Percentiles rank a stretch among this genome's conserved stretches.
These are phyloP conservation scores for Meghimatium bilineatum DNA, from an alignment of 2,888 invertebrate species.

Conservation along the genomic window DNA sequence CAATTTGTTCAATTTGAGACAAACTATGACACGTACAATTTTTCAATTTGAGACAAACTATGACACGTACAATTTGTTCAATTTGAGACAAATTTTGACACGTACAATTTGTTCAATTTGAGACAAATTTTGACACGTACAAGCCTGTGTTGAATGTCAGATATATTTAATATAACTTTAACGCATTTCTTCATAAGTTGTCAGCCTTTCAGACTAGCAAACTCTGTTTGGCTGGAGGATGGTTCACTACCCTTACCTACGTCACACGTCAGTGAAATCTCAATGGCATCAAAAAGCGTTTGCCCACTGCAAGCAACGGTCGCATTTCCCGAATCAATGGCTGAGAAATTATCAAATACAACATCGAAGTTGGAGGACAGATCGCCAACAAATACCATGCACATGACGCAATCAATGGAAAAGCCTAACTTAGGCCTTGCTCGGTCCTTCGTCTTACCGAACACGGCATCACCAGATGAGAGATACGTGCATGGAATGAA, in stretches of 20 bases:
- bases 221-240: slow-evolving; percentile 16
- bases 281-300: neutral
- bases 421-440: neutral
- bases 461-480: neutral
- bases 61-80: no score
- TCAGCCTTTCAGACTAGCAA: neutral
- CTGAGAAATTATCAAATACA: neutral
- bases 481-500: neutral
- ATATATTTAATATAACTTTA: no score
- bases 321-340: neutral
- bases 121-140: no score
- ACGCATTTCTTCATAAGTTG: neutral
- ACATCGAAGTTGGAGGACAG: neutral
- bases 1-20: no score
- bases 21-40: no score
- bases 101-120: no score
- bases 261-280: neutral
- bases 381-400: neutral
- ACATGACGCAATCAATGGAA: neutral
- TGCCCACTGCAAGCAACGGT: neutral
- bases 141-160: no score
- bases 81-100: no score
- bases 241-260: neutral
- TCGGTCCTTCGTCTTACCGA: neutral
- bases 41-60: no score